Percentiles rank a stretch among this genome's conserved stretches.
Evolutionary conservation across 2,113 vertebrate species (phyloP).

Genomic region (Ctenodactylus gundi): DNA sequence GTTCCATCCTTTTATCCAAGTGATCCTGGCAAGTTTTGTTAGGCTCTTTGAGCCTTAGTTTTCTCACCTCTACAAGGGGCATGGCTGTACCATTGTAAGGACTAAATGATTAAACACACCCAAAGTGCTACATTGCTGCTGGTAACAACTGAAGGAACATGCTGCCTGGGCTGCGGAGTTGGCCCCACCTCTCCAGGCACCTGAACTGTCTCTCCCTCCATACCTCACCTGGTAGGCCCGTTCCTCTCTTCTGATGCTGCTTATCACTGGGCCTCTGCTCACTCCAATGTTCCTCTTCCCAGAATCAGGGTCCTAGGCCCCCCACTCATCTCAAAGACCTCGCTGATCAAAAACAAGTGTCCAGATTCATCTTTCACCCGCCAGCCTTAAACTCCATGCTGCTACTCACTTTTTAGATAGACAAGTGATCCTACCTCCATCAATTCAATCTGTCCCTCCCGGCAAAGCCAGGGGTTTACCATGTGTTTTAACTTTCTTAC

Average conservation of each 20-base stretch:
- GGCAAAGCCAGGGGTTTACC: background rate
- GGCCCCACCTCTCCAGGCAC: background rate
- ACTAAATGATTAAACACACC: background rate
- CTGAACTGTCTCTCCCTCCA: background rate
- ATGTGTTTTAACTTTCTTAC: accelerated
- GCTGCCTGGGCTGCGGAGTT: too few relatives aligned
- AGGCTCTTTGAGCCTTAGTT: background rate
- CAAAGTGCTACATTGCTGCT: background rate
- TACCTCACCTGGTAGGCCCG: accelerated
- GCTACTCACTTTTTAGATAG: background rate
- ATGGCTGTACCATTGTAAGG: background rate
- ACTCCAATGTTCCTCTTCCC: background rate
- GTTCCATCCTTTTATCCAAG: background rate
- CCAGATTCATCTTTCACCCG: background rate
- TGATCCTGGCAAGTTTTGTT: background rate
- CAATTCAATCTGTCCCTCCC: background rate
- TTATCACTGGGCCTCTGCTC: background rate
- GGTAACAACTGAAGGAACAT: background rate
- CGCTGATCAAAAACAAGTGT: accelerated
- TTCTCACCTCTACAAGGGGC: background rate
- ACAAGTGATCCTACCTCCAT: background rate
- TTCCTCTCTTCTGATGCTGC: background rate
- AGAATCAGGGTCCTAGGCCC: background rate
- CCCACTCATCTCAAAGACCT: background rate
- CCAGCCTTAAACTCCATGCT: background rate